Percentiles rank a stretch among this genome's conserved stretches.
phyloP scores from a whole-genome alignment of 2,888 invertebrate genomes.

The Xestia ashworthii region DNA sequence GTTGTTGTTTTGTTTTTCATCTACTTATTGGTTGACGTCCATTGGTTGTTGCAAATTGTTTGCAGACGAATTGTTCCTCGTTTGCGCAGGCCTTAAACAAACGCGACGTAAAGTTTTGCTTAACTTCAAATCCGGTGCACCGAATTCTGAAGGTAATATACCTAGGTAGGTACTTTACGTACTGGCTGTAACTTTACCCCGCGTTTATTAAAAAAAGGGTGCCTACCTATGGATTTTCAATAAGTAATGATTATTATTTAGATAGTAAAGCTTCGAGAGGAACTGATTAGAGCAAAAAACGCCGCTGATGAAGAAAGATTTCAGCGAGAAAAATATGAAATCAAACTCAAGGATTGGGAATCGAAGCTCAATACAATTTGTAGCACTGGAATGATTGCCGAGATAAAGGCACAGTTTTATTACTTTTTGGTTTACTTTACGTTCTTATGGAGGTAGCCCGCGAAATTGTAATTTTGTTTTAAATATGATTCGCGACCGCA shows the following conservation, averaged over 20 bases:
- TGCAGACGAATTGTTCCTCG: too few species aligned
- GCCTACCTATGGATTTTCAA: neutral
- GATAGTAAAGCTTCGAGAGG: slow-evolving; percentile 80
- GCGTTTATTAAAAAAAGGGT: neutral
- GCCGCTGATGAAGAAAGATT: slow-evolving; percentile 80
- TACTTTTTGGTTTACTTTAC: neutral
- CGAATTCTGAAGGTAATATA: neutral
- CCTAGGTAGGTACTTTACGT: neutral
- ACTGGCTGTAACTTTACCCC: neutral
- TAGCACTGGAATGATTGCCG: slow-evolving; percentile 66
- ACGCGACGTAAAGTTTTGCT: neutral
- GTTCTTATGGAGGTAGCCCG: neutral
- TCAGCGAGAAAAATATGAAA: slow-evolving; percentile 81
- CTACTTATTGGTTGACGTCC: too few species aligned
- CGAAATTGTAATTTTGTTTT: neutral
- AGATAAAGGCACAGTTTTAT: slow-evolving; percentile 63
- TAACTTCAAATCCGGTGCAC: neutral
- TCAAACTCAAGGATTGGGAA: slow-evolving; percentile 82
- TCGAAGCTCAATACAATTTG: slow-evolving; percentile 81
- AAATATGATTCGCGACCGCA: neutral
- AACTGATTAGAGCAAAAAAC: slow-evolving; percentile 79
- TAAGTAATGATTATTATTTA: slow-evolving; percentile 50
- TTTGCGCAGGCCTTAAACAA: neutral
- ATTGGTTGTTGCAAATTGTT: too few species aligned
- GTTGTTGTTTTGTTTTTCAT: too few species aligned